Base-by-base conservation (phyloP, 2,113 vertebrate species). In the Hippopotamus amphibius region DNA sequence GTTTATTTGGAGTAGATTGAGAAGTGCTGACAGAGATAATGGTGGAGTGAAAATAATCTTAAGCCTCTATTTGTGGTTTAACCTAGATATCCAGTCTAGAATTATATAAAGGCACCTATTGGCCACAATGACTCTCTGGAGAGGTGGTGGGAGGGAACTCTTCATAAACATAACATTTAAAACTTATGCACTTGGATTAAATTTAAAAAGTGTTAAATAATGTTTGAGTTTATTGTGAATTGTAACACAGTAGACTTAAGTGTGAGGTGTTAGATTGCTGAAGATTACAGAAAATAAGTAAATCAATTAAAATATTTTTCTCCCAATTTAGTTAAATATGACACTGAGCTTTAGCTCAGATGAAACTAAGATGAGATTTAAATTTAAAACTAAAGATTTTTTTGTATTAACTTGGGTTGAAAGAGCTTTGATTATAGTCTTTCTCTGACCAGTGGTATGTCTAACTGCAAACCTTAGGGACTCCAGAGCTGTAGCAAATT, bases 271-370 rank as follows among this genome's bases (percentile, higher is more conserved):
- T 90, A 93, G 65, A 88, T 93, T 88, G 24, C 53, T 88, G 88
- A 88, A 81, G 59, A 89, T 91, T 88, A 74, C 46, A 95, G 74
- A 88, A 90, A 96, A 95, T 83, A 96, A 89, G 37, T 57, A 95
- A 87, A 79, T 71, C 55, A 89, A 57, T 92, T 7, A 87, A 97
- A 92, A 94, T 77, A 83, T 83, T 93, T 93, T 10, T 83, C 55
- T 92, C 30, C 43, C 66, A 41, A 48, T 95, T 88, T 79, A 95
- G 46, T 90, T 92, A 83, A 57, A 87, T 95, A 72, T 74, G 61
- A 96, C 57, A 16, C 59, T 96, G 83, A 79, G 33, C 37, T 87
- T 92, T 72, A 77, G 16, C 43, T 95, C 79, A 86, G 48, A 50
- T 95, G 69, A 92, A 95, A 63, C 19, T 41, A 94, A 74, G 68